phyloP scores from a whole-genome alignment of 2,888 invertebrate genomes.

The Operophtera brumata region DNA sequence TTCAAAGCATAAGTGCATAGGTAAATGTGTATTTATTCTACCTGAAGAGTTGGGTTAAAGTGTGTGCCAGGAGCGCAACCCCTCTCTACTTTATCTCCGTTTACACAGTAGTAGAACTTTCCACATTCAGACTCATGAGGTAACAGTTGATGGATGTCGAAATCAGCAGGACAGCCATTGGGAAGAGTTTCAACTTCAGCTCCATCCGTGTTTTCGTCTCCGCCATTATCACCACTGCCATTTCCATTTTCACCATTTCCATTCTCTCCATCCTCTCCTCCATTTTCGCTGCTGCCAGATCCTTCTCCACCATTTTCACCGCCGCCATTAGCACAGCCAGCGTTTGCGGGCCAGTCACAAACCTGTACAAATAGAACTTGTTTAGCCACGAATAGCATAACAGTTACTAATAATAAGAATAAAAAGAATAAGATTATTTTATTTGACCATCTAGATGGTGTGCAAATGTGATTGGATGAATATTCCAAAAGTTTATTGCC shows the following conservation, averaged over 20 bases:
- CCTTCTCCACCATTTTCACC: neutral
- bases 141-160: neutral
- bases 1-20: neutral
- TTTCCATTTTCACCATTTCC: too few relatives aligned
- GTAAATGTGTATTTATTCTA: neutral
- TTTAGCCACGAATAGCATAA: neutral
- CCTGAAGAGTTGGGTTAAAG: conserved; percentile 10
- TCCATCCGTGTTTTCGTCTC: too few relatives aligned
- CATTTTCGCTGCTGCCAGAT: neutral
- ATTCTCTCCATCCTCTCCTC: too few relatives aligned
- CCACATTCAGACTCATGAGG: conserved; percentile 1
- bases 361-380: conserved; percentile 4
- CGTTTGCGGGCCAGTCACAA: conserved; percentile 40
- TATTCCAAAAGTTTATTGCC: too few relatives aligned
- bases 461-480: too few relatives aligned
- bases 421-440: too few relatives aligned
- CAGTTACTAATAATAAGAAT: too few relatives aligned
- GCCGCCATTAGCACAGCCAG: conserved; percentile 28
- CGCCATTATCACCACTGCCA: conserved; percentile 1
- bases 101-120: conserved; percentile 1
- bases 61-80: conserved; percentile 7
- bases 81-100: conserved; percentile 3
- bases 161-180: conserved; percentile 2
- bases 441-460: too few relatives aligned
- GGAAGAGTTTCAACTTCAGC: conserved; percentile 22